These are phyloP conservation scores for Acanthosepion pharaonis DNA, from an alignment of 2,888 invertebrate species.

Conservation along the genomic window DNA sequence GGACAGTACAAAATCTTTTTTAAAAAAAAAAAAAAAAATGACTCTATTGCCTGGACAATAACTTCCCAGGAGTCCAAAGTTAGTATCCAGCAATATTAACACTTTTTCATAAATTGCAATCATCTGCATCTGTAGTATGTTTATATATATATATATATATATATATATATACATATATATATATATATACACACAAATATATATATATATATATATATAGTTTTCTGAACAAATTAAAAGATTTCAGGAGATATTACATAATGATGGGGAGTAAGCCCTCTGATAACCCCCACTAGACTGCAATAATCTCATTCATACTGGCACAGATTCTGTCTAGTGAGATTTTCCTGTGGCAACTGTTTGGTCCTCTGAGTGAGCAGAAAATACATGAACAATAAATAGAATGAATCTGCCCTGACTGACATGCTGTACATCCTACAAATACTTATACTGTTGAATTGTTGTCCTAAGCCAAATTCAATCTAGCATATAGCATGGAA, in stretches of 20 bases:
- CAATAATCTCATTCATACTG: conserved; percentile 16
- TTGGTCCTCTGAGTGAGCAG: not conserved
- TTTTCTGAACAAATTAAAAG: not conserved
- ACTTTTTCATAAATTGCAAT: not conserved
- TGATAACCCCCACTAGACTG: not conserved
- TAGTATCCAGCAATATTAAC: not conserved
- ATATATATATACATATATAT: too few species aligned
- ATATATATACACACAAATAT: too few species aligned
- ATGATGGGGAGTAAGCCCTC: not conserved
- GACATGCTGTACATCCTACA: not conserved
- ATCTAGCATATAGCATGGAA: not conserved
- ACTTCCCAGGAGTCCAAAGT: not conserved
- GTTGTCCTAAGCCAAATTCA: conserved; percentile 5
- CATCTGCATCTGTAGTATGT: not conserved
- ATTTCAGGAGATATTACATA: not conserved
- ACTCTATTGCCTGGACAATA: not conserved
- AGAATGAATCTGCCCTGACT: not conserved
- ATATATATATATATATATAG: not conserved
- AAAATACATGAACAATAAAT: conserved; percentile 33
- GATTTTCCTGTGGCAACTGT: not conserved
- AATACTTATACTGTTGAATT: not conserved
- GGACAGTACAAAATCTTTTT: not conserved
- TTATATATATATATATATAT: too few species aligned
- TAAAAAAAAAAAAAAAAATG: not conserved
- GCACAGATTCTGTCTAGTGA: not conserved